Evolutionary conservation across 2,797 vertebrate genomes (phyloP).

Genomic region (Sarcophilus harrisii): DNA sequence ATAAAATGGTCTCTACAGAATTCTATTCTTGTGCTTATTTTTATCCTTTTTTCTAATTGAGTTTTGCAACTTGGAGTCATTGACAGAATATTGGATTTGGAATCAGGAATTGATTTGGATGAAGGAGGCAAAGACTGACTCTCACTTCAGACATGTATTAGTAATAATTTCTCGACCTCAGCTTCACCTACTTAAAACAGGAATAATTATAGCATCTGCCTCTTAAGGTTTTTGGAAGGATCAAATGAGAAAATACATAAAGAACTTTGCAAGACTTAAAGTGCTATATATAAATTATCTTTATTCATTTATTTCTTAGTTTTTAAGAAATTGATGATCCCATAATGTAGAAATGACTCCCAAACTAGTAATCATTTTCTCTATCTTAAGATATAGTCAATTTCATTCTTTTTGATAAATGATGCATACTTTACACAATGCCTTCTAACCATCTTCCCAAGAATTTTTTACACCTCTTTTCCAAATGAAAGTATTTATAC

Average conservation of each 20-base stretch:
- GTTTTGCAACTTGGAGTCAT: neutral
- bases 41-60: neutral
- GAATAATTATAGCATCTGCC: neutral
- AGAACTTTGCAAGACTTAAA: neutral
- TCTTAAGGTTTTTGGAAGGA: neutral
- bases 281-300: neutral
- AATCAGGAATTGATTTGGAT: neutral
- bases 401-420: neutral
- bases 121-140: neutral
- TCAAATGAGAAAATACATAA: neutral
- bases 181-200: neutral
- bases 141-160: neutral
- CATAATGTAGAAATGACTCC: neutral
- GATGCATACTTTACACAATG: neutral
- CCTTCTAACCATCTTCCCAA: neutral
- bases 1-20: neutral
- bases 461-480: neutral
- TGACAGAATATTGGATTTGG: neutral
- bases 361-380: neutral
- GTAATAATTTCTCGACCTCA: neutral
- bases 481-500: neutral
- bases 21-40: neutral
- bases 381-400: neutral
- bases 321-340: neutral
- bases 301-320: neutral